These are phyloP conservation scores for Strongylocentrotus purpuratus DNA, from an alignment of 35 echinoderm and acorn worm species.

Conservation along the genomic window DNA sequence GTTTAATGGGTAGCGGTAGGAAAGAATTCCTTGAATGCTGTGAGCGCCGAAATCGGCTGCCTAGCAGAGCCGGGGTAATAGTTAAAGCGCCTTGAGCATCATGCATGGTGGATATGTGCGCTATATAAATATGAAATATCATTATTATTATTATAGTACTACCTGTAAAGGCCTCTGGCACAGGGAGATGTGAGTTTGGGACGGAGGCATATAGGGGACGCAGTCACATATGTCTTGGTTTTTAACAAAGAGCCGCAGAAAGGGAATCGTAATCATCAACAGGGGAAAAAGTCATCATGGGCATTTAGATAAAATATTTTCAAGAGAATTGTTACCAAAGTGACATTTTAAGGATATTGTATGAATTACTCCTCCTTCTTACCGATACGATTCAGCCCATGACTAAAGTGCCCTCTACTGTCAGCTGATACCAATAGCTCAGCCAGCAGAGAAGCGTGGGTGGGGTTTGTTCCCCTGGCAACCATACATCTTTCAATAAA, in stretches of 20 bases:
- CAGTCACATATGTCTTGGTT: neutral
- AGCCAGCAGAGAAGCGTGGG: conserved; percentile 78
- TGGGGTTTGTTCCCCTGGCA: conserved; percentile 70
- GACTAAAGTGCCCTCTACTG: conserved; percentile 88
- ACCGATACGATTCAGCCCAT: conserved; percentile 91
- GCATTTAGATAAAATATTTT: neutral
- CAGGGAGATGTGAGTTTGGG: neutral
- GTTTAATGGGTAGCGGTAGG: too few relatives aligned
- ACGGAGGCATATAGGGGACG: neutral
- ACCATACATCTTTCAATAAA: conserved; percentile 82
- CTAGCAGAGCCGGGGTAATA: too few relatives aligned
- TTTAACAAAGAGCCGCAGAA: neutral
- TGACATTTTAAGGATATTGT: neutral
- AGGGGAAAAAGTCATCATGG: neutral
- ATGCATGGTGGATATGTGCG: too few relatives aligned
- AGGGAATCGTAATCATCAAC: neutral
- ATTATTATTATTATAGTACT: too few relatives aligned
- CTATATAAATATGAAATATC: too few relatives aligned
- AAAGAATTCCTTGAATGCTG: too few relatives aligned
- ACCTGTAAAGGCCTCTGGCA: neutral
- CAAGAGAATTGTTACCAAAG: too few relatives aligned
- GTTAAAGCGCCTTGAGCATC: too few relatives aligned
- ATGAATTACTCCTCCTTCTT: conserved; percentile 15
- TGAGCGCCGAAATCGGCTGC: too few relatives aligned
- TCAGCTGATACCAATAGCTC: conserved; percentile 77